Evolutionary conservation across 2,797 vertebrate genomes (phyloP).

Genomic region (Chromobotia macracanthus): DNA sequence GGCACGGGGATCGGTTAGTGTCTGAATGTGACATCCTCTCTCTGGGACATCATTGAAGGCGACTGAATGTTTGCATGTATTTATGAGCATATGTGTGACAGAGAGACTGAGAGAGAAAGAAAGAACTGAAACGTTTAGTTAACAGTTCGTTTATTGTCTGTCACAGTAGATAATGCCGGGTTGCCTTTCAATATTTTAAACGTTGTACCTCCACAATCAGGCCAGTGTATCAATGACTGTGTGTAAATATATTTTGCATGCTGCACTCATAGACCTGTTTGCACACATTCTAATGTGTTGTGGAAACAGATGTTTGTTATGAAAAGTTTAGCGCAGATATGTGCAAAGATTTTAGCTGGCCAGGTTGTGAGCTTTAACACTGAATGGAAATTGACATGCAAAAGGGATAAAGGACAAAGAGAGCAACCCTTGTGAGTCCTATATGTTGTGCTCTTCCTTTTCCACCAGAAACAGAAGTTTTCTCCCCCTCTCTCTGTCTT

Average conservation of each 20-base stretch:
- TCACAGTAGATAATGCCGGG: conserved; percentile 25
- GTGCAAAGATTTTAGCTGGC: neutral
- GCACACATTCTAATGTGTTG: conserved; percentile 1
- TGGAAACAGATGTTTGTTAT: conserved; percentile 31
- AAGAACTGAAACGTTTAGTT: conserved; percentile 1
- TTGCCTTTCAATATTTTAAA: conserved; percentile 2
- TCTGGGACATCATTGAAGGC: conserved; percentile 50
- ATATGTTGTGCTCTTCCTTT: conserved; percentile 19
- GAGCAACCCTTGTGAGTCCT: conserved; percentile 13
- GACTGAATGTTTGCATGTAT: conserved; percentile 41
- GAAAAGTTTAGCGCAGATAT: neutral
- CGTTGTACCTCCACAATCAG: neutral
- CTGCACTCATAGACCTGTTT: conserved; percentile 5
- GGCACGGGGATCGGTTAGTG: conserved; percentile 49
- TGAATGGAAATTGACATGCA: conserved; percentile 11
- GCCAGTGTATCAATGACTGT: conserved; percentile 1
- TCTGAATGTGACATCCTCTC: conserved; percentile 51
- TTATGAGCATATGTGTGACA: conserved; percentile 37
- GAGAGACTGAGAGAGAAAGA: conserved; percentile 20
- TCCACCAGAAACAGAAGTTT: neutral
- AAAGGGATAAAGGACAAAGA: conserved; percentile 16
- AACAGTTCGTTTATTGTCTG: conserved; percentile 3
- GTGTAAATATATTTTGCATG: neutral
- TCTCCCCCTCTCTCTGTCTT: neutral
- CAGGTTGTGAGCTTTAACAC: conserved; percentile 28